Conservation (phyloP, 2,113 vertebrate species). For the Equus quagga region DNA sequence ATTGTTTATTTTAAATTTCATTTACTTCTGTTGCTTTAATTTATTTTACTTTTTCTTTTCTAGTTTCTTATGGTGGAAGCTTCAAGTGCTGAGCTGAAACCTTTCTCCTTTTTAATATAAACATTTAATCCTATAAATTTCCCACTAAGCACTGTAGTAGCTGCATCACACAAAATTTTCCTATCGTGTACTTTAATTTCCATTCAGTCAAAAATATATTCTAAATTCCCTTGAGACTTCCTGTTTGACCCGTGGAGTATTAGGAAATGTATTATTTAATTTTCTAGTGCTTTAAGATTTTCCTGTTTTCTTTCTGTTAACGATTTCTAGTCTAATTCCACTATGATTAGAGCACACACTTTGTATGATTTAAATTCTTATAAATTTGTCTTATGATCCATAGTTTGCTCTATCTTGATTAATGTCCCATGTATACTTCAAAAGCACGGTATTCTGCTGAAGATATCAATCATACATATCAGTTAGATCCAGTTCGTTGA, state of each 20-base stretch:
- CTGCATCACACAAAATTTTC: neutral
- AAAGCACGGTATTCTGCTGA: neutral
- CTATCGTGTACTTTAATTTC: neutral
- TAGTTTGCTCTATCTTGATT: neutral
- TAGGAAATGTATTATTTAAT: neutral
- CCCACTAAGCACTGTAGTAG: neutral
- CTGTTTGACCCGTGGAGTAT: neutral
- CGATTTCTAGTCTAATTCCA: neutral
- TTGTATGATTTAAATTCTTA: neutral
- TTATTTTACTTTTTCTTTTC: neutral
- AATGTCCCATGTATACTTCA: neutral
- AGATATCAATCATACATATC: neutral
- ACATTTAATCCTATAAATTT: neutral
- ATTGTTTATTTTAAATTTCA: neutral
- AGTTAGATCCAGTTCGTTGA: neutral
- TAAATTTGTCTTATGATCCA: neutral
- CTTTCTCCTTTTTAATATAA: neutral
- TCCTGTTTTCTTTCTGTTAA: neutral
- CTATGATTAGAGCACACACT: neutral
- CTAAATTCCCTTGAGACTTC: neutral
- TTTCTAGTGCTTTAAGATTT: neutral
- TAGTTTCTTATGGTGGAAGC: neutral
- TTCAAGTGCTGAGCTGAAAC: neutral
- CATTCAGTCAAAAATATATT: neutral
- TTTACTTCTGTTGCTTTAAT: neutral